phyloP scores from a whole-genome alignment of 2,113 vertebrate genomes.

The Dipodomys ordii region DNA sequence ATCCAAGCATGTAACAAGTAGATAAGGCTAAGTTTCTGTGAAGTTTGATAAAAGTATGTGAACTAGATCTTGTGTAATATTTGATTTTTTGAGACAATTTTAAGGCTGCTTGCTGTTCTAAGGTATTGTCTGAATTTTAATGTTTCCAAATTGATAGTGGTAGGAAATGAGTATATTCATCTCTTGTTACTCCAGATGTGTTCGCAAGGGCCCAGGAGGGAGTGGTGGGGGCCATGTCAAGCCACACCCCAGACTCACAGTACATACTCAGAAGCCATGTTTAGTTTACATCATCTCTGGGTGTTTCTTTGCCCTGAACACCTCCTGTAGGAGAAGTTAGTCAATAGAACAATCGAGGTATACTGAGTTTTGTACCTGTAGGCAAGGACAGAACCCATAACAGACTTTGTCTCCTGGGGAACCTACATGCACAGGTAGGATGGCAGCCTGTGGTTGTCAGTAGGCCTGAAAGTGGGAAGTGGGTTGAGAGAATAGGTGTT shows the following conservation, averaged over 20 bases:
- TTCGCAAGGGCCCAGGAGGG: background rate
- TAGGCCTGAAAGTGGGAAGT: too few relatives aligned
- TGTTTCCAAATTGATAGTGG: background rate
- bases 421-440: background rate
- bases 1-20: too few relatives aligned
- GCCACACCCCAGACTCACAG: too few relatives aligned
- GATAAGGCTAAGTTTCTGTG: background rate
- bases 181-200: background rate
- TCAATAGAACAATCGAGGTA: background rate
- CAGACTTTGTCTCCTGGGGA: background rate
- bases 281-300: accelerated
- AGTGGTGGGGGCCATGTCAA: background rate
- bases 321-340: background rate
- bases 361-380: background rate
- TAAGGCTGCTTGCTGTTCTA: background rate
- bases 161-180: background rate
- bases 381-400: background rate
- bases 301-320: background rate
- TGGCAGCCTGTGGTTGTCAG: accelerated
- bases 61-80: background rate
- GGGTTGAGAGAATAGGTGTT: background rate
- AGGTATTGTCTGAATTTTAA: background rate
- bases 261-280: background rate
- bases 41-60: background rate
- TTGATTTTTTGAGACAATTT: background rate